Evolutionary conservation across 2,797 vertebrate genomes (phyloP), one percentile per base, ranked within the genome.

Genomic region (Melanogrammus aeglefinus): DNA sequence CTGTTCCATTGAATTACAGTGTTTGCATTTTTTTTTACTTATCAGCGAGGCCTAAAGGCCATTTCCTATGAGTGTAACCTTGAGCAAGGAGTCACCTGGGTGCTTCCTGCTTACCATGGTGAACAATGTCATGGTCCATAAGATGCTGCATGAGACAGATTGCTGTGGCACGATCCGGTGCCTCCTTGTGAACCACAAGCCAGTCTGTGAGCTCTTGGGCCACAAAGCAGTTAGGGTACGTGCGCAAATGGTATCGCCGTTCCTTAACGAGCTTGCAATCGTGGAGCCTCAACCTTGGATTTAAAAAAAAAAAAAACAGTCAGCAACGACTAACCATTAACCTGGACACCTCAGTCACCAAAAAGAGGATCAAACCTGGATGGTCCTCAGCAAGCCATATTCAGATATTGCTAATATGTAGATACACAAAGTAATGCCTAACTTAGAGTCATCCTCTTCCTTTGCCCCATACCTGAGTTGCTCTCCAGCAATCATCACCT

Each of bases 401-500:
- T 51, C 47, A 51, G 47, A 51, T 16, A 57, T 57, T 18, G 47
- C 13, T 44, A 13, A 44, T 12, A 57, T 21, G 57, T n/a, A 63
- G 18, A 63, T 63, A 24, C 57, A 24, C 21, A n/a, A n/a, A 63
- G 57, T 63, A 8, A 63, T 4, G 7, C 21, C 24, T 24, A 6
- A 24, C 57, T n/a, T 24, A 63, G 21, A 6, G 18, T 63, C n/a
- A 63, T 24, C 2, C 72, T n/a, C 29, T 47, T 76, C 36, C 21
- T 44, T 74, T 24, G 41, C n/a, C 24, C 76, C 89, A 10, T 95
- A 97, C 96, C 96, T 96, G 82, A 97, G 94, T 38, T 97, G 95
- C 81, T 97, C 96, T 82, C 96, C 96, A n/a, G 96, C 95, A 69
- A 96, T 96, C 94, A 96, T 95, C 80, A 96, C 93, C 88, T 97